Evolutionary conservation across 1,140 invertebrate species (phyloP), one percentile per base, ranked within the genome.

Genomic region (Amphibalanus amphitrite): DNA sequence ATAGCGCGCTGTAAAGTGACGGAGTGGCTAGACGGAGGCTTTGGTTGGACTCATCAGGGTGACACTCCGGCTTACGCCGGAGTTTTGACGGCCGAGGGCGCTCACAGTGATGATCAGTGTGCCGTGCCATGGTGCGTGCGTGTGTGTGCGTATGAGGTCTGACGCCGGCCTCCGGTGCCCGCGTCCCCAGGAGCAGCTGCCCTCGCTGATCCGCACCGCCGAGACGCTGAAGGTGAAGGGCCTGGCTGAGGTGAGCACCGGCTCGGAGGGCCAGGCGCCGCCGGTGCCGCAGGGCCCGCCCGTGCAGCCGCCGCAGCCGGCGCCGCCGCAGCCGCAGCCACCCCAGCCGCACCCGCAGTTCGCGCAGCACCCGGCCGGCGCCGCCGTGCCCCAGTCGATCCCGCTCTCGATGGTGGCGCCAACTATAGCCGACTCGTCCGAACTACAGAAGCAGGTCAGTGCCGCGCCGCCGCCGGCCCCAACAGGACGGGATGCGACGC

Each of bases 221-320:
- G 92, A 95, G 80, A 92, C 92, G 78, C 82, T 95, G 15, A 86
- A 91, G 78, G 92, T 95, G 73, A 95, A 95, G 82, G 93, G 93
- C 0, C 81, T 95, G 28, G 91, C 92, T 59, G 91, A 94, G 80
- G 90, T 92, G 3, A 67, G 28, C 65, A 59, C 47, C 13, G 47
- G 47, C 47, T 67, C 65, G 17, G 65, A 67, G 65, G 65, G 65
- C 28, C 65, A 29, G 59, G 17, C 67, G 29, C 40, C 26, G 69
- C 65, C 29, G 29, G 59, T 25, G 20, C n/a, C 65, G 0, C 65
- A 17, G 29, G 47, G 20, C 23, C 71, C 10, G 26, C 71, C 33
- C 64, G 70, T 38, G 69, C 67, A n/a, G 64, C 72, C 25, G 71
- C 72, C 40, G 71, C 70, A 6, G 69, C 71, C 23, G 70, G 67